Evolutionary conservation across 2,888 invertebrate species (phyloP).

Genomic region (Altica lythri): DNA sequence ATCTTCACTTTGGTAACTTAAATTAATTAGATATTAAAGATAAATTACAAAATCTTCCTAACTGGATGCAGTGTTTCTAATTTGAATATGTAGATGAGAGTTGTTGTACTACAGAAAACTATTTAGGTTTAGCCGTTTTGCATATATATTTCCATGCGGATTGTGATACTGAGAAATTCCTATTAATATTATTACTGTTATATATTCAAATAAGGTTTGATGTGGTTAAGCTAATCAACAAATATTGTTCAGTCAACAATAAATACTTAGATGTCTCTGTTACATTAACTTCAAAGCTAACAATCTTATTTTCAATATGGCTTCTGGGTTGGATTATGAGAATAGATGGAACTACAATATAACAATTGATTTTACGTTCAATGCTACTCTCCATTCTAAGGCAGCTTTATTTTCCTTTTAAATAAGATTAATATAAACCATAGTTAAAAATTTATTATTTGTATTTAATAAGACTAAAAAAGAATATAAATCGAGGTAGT

Average conservation of each 20-base stretch:
- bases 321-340: background rate
- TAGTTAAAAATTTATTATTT: no score
- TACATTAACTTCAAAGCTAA: background rate
- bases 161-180: slow-evolving; percentile 28
- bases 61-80: slow-evolving; percentile 28
- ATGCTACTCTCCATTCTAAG: no score
- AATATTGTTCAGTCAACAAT: slow-evolving; percentile 12
- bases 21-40: slow-evolving; percentile 29
- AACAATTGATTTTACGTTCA: no score
- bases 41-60: slow-evolving; percentile 26
- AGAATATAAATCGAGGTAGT: no score
- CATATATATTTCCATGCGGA: slow-evolving; percentile 35
- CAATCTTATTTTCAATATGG: background rate
- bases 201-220: slow-evolving; percentile 21
- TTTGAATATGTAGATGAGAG: slow-evolving; percentile 30
- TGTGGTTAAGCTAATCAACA: slow-evolving; percentile 17
- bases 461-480: no score
- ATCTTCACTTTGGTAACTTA: slow-evolving; percentile 22
- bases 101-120: slow-evolving; percentile 30
- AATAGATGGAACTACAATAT: background rate
- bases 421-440: no score
- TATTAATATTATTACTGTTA: slow-evolving; percentile 30
- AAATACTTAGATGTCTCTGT: slow-evolving; percentile 13
- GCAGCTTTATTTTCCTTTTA: no score
- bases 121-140: slow-evolving; percentile 29